These are phyloP conservation scores for Macrobrachium rosenbergii DNA, from an alignment of 1,140 invertebrate species.

Conservation along the genomic window DNA sequence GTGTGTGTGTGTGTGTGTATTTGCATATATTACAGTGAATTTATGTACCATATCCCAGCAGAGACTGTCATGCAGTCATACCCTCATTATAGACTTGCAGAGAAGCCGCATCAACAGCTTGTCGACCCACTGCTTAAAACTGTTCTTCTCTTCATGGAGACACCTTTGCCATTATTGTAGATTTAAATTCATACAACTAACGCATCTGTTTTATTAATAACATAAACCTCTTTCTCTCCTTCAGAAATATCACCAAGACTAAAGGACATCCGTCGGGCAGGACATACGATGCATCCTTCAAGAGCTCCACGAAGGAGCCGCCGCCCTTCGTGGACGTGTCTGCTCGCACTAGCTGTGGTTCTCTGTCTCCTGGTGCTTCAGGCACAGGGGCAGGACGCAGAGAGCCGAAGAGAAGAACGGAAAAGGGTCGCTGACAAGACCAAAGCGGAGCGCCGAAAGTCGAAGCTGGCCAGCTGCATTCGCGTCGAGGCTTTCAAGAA, in stretches of 20 bases:
- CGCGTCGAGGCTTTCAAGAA: constrained; percentile 52
- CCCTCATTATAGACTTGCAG: neutral
- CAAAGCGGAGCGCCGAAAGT: neutral
- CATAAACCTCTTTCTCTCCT: too few species aligned
- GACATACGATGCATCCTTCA: too few species aligned
- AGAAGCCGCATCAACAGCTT: neutral
- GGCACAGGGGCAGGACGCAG: neutral
- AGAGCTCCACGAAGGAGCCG: too few species aligned
- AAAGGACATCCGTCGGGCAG: too few species aligned
- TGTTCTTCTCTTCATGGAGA: too few species aligned
- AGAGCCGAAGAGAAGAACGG: neutral
- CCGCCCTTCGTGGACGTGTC: too few species aligned
- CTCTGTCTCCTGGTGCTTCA: neutral
- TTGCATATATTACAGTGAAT: neutral
- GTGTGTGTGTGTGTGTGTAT: neutral
- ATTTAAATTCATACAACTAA: too few species aligned
- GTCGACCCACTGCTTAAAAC: neutral
- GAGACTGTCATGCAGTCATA: neutral
- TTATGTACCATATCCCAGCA: neutral
- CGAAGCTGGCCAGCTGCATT: constrained; percentile 22
- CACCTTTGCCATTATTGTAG: too few species aligned
- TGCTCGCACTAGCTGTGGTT: neutral
- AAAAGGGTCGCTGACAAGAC: neutral
- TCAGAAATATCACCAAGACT: too few species aligned
- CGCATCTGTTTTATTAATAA: too few species aligned